Base-by-base conservation (phyloP, 2,888 invertebrate species). In the Agelastica alni region DNA sequence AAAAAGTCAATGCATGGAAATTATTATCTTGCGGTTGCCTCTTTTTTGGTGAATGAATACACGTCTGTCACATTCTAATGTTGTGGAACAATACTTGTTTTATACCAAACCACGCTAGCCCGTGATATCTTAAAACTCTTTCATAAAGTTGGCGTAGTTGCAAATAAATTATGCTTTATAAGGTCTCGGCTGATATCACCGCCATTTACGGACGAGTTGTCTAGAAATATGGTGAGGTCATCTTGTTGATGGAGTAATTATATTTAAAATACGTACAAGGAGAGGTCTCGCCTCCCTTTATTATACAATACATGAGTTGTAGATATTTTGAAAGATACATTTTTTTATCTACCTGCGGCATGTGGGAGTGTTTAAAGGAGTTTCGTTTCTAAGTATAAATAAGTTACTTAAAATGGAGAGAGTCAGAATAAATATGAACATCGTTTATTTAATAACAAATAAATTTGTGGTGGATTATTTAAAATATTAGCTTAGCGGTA, bases 201-300 rank as follows among this genome's bases (percentile, higher is more conserved):
- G 57, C 70, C 68, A 62, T 69, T 66, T 67, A 68, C 60, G 69
- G 68, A 47, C 57, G 57, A 62, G 36, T 26, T 39, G 18, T 53
- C 48, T 53, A 46, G 36, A 54, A 59, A 56, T 66, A 64, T 64
- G 61, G 58, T 66, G 65, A 67, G 62, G 65, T 66, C 66, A 65
- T 56, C 60, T 51, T 22, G 46, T 42, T 34, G n/a, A 39, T 48
- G 12, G 31, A 39, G 12, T 20, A 31, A 37, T 39, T 22, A 42
- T 26, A 37, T 17, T 41, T 20, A 12, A 13, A 44, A 51, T 45
- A 67, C 89, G 91, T 51, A 94, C 94, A 80, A 93, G 93, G 80
- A 14, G 37, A 39, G n/a, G 37, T 10, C 37, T 20, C 26, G 26
- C 26, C 26, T 26, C 26, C 9, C 26, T 26, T 26, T 3, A 9